Evolutionary conservation across 2,888 invertebrate genomes (phyloP).

Genomic region (Stenodera caucasica): DNA sequence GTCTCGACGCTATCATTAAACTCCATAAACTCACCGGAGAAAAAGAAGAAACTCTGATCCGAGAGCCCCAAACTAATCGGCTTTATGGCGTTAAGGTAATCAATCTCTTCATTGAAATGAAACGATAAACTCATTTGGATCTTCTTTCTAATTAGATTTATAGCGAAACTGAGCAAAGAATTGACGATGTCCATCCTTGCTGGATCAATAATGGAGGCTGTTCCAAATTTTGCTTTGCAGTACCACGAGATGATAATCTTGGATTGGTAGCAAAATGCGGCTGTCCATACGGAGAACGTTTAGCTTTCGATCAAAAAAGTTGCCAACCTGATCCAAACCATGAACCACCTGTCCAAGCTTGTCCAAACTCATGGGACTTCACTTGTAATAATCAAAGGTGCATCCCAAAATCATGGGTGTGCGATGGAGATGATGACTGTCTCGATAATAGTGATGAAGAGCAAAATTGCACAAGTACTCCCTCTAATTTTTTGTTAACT

Average conservation of each 20-base stretch:
- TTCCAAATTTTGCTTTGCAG: conserved; percentile 92
- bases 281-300: conserved; percentile 89
- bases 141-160: conserved; percentile 58
- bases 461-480: conserved; percentile 89
- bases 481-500: conserved; percentile 9
- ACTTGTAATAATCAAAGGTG: conserved; percentile 91
- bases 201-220: conserved; percentile 85
- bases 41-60: conserved; percentile 81
- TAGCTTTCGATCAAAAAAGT: conserved; percentile 68
- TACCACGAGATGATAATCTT: conserved; percentile 66
- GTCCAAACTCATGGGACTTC: conserved; percentile 91
- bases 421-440: conserved; percentile 96
- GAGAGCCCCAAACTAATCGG: conserved; percentile 87
- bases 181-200: conserved; percentile 78
- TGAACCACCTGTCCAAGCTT: conserved; percentile 85
- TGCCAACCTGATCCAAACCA: conserved; percentile 81
- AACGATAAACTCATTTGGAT: neutral
- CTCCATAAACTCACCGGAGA: conserved; percentile 88
- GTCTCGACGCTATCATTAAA: conserved; percentile 90
- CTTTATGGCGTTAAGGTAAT: conserved; percentile 83
- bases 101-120: neutral
- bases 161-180: conserved; percentile 72
- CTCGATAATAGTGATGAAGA: conserved; percentile 94
- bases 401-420: conserved; percentile 92
- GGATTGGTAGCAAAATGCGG: conserved; percentile 74